Conservation (phyloP, 1,140 invertebrate species). For the Drosophila nebulosa region DNA sequence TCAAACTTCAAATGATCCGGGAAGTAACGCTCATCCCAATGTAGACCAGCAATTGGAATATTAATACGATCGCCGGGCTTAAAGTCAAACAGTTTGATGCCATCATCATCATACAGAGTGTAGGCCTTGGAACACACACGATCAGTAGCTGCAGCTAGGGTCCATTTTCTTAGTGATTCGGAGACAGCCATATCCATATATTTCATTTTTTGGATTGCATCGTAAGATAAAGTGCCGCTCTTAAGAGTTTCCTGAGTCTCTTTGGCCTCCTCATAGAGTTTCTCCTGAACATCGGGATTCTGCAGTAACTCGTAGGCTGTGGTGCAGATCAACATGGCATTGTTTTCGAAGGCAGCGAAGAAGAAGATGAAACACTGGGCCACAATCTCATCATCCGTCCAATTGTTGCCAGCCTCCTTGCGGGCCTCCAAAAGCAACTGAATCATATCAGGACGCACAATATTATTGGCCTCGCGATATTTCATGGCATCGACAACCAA, state of each 20-base stretch:
- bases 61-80: conserved; percentile 67
- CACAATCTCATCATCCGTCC: conserved; percentile 82
- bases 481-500: conserved; percentile 80
- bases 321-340: conserved; percentile 82
- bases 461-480: conserved; percentile 72
- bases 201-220: conserved; percentile 83
- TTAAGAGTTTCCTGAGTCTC: conserved; percentile 69
- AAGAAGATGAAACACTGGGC: conserved; percentile 82
- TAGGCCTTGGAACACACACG: conserved; percentile 83
- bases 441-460: conserved; percentile 81
- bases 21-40: conserved; percentile 82
- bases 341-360: conserved; percentile 85
- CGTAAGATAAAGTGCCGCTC: conserved; percentile 81
- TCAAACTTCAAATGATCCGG: conserved; percentile 82
- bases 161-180: conserved; percentile 84
- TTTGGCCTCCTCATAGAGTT: conserved; percentile 83
- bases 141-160: conserved; percentile 82
- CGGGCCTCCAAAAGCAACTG: conserved; percentile 81
- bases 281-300: conserved; percentile 84
- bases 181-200: conserved; percentile 86
- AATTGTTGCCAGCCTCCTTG: conserved; percentile 67
- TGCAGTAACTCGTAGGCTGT: conserved; percentile 82
- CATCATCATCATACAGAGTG: conserved; percentile 59
- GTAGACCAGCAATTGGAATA: conserved; percentile 81
- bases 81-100: conserved; percentile 50